These are phyloP conservation scores for Melanargia galathea DNA, from an alignment of 2,888 invertebrate species.

Conservation along the genomic window DNA sequence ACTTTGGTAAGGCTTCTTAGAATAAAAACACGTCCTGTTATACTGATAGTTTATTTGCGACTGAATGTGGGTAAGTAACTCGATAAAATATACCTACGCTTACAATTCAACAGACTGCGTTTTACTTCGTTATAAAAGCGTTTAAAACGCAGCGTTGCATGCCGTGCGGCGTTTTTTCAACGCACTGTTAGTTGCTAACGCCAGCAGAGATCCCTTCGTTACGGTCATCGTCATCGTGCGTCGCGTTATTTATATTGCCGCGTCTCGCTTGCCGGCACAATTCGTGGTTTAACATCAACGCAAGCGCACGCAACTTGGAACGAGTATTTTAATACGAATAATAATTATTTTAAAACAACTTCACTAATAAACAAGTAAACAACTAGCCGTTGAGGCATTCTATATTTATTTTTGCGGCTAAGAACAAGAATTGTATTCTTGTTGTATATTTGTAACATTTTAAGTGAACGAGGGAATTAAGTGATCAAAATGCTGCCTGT, in stretches of 20 bases:
- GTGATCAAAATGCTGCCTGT: constrained; percentile 12
- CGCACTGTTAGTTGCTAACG: background rate
- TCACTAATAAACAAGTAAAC: background rate
- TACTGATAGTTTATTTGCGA: too few relatives aligned
- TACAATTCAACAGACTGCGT: too few relatives aligned
- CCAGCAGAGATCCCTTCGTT: background rate
- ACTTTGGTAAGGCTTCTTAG: too few relatives aligned
- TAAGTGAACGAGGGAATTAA: constrained; percentile 9
- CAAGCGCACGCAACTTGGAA: background rate
- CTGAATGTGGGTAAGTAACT: too few relatives aligned
- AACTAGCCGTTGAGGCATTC: background rate
- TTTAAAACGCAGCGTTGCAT: too few relatives aligned
- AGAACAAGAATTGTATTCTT: background rate
- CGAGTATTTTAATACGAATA: background rate
- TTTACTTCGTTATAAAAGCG: too few relatives aligned
- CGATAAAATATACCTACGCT: too few relatives aligned
- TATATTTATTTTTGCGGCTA: background rate
- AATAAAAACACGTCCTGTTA: too few relatives aligned
- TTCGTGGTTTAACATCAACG: background rate
- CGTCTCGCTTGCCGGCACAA: constrained; percentile 7
- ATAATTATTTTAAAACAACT: background rate
- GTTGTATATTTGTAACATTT: background rate
- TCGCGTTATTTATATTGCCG: constrained; percentile 8
- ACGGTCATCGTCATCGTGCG: background rate
- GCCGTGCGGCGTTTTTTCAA: background rate